Base-by-base conservation (phyloP, 2,888 invertebrate species). In the Deilephila elpenor region DNA sequence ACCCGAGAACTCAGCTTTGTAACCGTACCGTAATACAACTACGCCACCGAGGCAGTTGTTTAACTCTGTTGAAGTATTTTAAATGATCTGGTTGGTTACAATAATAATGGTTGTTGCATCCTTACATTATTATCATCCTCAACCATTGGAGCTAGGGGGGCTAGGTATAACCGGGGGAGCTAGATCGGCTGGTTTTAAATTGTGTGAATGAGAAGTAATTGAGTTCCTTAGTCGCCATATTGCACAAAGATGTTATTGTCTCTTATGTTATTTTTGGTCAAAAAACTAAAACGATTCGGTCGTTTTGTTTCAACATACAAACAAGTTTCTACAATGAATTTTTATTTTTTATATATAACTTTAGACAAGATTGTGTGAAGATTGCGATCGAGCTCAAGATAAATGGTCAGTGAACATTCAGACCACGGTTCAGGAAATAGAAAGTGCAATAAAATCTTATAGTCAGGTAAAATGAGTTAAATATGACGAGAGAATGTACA, bases 361-460 rank as follows among this genome's bases (percentile, higher is more conserved):
- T 53, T 62, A 44, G 17, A 44, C 56, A 37, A 71, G 73, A 71
- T 72, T 73, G 71, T 64, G 72, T 59, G 70, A 53, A 77, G 75
- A 78, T 78, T 75, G 75, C 74, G 72, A 79, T 79, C 78, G 72
- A 71, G 67, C 71, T 73, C 75, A 74, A 75, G 75, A 74, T 71
- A 76, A 73, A 73, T 77, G 44, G 72, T 67, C 64, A 59, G 37
- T 62, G 72, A 20, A 37, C 67, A 61, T 73, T 59, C 56, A 67
- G 72, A 37, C 67, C 64, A 19, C 53, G 56, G 64, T 56, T 72
- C 62, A 62, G 56, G 62, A 72, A 72, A 62, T 78, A 81, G 80
- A 81, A 81, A 81, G 80, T 78, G 78, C 75, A 72, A 77, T 77
- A 77, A 77, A 78, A 76, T 75, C 74, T 77, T 77, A 75, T 76